Base-by-base conservation (phyloP, 35 echinoderm and acorn worm genomes). In the Holothuria glaberrima region DNA sequence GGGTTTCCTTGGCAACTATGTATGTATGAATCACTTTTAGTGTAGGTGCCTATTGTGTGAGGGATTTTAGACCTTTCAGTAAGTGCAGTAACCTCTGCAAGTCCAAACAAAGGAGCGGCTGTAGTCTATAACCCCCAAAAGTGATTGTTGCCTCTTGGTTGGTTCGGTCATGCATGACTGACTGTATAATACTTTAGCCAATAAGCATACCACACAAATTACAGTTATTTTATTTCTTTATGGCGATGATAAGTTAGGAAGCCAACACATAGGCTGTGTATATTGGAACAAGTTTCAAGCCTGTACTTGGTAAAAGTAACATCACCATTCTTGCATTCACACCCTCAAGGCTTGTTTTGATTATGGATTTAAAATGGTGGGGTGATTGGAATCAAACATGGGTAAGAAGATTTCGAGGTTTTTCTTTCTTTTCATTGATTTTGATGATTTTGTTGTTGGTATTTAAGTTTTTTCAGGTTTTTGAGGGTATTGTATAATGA, bases 51-150 rank as follows among this genome's bases (percentile, higher is more conserved):
- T 35, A 75, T 75, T 75, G 71, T 75, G 17, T 38, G 30, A 21
- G 5, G 71, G 32, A 75, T 38, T 75, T 44, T 9, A 22, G 32
- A 19, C 71, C 71, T 19, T 75, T 75, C 29, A 75, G 71, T 12
- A 75, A 75, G 71, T 75, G 71, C 71, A 75, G 71, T 75, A 75
- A 75, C 71, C 71, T 75, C 33, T 41, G 9, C 22, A 13, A 41
- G 44, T 75, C 44, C 29, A 18, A 75, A n/a, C 17, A 75, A 75
- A 75, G 32, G 71, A 75, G 71, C 71, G 71, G 34, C 71, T 35
- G 31, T 19, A 38, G 31, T 20, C 31, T 75, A 41, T 75, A 9
- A n/a, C 71, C 71, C 71, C 44, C 44, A 25, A 75, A 38, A 32
- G 50, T 54, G 50, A 38, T 38, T 75, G 71, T 75, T 32, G 18